These are phyloP conservation scores for Pygocentrus nattereri DNA, from an alignment of 2,797 vertebrate species.

Conservation along the genomic window DNA sequence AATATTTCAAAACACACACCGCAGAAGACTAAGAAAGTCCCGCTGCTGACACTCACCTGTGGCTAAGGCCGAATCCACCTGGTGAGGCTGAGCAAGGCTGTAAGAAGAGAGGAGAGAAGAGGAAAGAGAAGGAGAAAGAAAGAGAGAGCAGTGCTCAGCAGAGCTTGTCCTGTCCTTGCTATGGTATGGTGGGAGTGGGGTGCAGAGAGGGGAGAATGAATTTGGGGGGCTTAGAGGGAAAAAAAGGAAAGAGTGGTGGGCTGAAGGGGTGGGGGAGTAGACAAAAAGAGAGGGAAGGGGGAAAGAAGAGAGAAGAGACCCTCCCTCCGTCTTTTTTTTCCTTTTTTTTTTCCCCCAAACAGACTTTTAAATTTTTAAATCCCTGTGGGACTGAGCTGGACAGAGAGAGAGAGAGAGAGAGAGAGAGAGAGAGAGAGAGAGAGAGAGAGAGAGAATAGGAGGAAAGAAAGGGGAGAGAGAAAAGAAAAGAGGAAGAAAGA, in stretches of 20 bases:
- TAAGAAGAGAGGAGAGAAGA: not conserved
- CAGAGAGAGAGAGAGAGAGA: conserved; percentile 9
- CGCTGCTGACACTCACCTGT: conserved; percentile 51
- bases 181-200: conserved; percentile 51
- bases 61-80: conserved; percentile 17
- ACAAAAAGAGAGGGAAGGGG: not conserved
- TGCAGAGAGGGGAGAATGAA: conserved; percentile 21
- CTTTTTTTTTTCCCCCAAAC: conserved; percentile 52
- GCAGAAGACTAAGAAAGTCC: not conserved
- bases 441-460: not conserved
- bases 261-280: conserved; percentile 24
- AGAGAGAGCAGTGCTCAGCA: conserved; percentile 21
- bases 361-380: conserved; percentile 64
- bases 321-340: conserved; percentile 41
- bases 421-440: not conserved
- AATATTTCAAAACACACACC: not conserved
- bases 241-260: conserved; percentile 36
- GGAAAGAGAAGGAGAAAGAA: conserved; percentile 20
- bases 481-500: not conserved
- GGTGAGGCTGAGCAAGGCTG: not conserved
- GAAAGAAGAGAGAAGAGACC: conserved; percentile 23
- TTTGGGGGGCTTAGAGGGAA: conserved; percentile 50
- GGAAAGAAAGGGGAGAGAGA: not conserved
- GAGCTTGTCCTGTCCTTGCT: conserved; percentile 26
- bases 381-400: conserved; percentile 52